Evolutionary conservation across 2,113 vertebrate species (phyloP).

Genomic region (Phalacrocorax brasilianus): DNA sequence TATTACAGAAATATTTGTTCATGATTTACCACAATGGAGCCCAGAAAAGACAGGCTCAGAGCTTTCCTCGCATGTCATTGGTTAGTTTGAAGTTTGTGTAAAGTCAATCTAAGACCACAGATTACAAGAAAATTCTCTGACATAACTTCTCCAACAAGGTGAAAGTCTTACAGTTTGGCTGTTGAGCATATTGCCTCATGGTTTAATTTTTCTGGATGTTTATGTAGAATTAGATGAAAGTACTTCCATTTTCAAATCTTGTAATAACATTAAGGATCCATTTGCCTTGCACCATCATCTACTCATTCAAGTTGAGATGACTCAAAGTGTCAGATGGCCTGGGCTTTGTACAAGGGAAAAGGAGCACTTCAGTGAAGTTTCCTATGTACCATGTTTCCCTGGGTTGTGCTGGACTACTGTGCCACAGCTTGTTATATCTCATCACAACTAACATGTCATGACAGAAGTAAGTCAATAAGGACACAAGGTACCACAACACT

Average conservation of each 20-base stretch:
- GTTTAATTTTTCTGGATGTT: not conserved
- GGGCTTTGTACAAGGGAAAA: not conserved
- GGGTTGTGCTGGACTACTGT: not conserved
- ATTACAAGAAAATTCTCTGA: not conserved
- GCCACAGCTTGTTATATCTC: not conserved
- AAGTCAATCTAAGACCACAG: not conserved
- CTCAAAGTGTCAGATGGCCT: not conserved
- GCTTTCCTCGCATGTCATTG: not conserved
- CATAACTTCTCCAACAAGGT: not conserved
- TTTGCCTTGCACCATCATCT: not conserved
- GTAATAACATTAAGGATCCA: not conserved
- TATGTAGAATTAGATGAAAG: not conserved
- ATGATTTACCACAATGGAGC: not conserved
- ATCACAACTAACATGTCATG: not conserved
- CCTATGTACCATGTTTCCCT: not conserved
- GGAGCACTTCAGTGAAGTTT: not conserved
- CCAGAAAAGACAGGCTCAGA: not conserved
- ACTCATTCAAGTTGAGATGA: not conserved
- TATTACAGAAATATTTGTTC: not conserved
- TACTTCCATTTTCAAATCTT: not conserved
- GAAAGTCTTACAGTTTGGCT: not conserved
- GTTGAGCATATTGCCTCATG: not conserved
- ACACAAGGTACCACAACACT: not conserved
- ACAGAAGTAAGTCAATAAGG: not conserved
- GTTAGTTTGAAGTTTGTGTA: not conserved